Evolutionary conservation across 2,888 invertebrate species (phyloP).

Genomic region (Orchesella flavescens): DNA sequence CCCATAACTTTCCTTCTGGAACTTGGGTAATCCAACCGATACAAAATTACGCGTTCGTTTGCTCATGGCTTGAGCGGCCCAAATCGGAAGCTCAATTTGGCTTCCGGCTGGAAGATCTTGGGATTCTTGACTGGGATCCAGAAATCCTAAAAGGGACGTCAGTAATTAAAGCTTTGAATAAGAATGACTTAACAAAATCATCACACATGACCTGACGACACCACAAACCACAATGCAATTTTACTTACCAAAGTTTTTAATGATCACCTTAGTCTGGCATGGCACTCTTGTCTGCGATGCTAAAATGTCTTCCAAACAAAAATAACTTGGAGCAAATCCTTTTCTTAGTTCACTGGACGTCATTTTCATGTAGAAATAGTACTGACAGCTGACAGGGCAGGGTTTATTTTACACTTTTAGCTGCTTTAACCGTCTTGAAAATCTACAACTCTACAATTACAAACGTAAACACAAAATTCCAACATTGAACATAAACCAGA

Average conservation of each 20-base stretch:
- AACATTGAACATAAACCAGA: too few species aligned
- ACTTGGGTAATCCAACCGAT: constrained; percentile 82
- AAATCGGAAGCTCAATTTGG: constrained; percentile 87
- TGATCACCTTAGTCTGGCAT: constrained; percentile 82
- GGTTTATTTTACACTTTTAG: too few species aligned
- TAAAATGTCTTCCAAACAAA: constrained; percentile 88
- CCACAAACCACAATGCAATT: constrained; percentile 76
- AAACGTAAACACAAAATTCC: too few species aligned
- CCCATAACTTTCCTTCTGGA: constrained; percentile 82
- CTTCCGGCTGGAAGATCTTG: constrained; percentile 84
- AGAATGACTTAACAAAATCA: background rate
- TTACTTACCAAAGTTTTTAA: constrained; percentile 78
- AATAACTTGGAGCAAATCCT: constrained; percentile 79
- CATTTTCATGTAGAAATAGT: constrained; percentile 9
- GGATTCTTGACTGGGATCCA: constrained; percentile 85
- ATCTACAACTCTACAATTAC: too few species aligned
- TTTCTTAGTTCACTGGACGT: constrained; percentile 49
- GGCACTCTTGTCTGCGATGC: constrained; percentile 90
- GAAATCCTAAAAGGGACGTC: too few species aligned
- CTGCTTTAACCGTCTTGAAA: too few species aligned
- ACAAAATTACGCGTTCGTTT: constrained; percentile 79
- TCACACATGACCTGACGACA: background rate
- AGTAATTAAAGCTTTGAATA: too few species aligned
- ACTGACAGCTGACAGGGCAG: too few species aligned
- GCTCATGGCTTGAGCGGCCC: constrained; percentile 84